Percentiles rank a stretch among this genome's conserved stretches.
Conservation (phyloP, 2,888 invertebrate genomes). For the Aleiodes testaceus region DNA sequence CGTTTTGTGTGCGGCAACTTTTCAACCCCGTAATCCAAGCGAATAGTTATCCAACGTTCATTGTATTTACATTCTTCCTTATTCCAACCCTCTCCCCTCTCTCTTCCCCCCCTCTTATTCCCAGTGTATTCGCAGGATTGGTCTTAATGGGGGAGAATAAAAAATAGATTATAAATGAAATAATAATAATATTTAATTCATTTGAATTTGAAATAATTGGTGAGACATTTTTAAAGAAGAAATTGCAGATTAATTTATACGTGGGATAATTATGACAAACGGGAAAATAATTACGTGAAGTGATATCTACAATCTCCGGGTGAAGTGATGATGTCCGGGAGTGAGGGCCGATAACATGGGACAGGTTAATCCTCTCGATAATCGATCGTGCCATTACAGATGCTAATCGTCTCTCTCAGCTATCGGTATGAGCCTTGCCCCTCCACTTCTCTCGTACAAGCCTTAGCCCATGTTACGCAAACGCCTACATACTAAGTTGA, state of each 20-base stretch:
- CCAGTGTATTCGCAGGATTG: constrained; percentile 30
- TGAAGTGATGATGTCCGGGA: constrained; percentile 54
- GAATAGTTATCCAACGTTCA: constrained; percentile 37
- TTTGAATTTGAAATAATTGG: not conserved
- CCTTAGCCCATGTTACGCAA: constrained; percentile 18
- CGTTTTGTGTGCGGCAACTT: constrained; percentile 48
- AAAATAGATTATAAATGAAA: constrained; percentile 18
- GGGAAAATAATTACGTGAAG: too few relatives aligned
- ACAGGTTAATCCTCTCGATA: constrained; percentile 59
- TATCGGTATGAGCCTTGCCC: constrained; percentile 15
- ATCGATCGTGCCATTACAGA: constrained; percentile 58
- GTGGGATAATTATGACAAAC: too few relatives aligned
- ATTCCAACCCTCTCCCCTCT: constrained; percentile 14
- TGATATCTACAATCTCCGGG: constrained; percentile 18
- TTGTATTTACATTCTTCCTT: constrained; percentile 29
- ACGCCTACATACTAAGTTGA: constrained; percentile 17
- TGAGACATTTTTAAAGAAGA: not conserved
- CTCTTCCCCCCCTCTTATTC: constrained; percentile 21
- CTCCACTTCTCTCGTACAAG: constrained; percentile 16
- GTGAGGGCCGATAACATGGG: constrained; percentile 55
- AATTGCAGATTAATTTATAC: too few relatives aligned
- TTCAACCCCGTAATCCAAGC: constrained; percentile 52
- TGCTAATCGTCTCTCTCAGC: constrained; percentile 53
- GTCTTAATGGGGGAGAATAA: constrained; percentile 22
- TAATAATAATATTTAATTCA: constrained; percentile 32